These are phyloP conservation scores for Noctua comes DNA, from an alignment of 2,888 invertebrate species.

Conservation along the genomic window DNA sequence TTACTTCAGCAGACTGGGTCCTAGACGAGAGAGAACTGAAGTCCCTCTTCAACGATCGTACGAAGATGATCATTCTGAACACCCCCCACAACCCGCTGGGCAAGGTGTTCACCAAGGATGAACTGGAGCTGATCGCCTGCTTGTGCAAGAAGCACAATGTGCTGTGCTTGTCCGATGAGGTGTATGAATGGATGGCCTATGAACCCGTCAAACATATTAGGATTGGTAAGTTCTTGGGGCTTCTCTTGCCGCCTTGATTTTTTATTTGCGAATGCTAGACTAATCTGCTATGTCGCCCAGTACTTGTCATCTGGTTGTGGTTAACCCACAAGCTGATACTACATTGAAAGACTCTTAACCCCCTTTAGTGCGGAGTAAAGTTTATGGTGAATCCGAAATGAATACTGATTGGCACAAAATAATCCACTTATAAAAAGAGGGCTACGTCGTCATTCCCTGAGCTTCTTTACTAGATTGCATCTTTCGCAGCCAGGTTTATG, in stretches of 20 bases:
- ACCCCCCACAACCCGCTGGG: slow-evolving; percentile 99
- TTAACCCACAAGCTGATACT: too few species aligned
- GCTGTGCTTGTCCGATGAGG: slow-evolving; percentile 98
- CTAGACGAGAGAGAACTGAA: slow-evolving; percentile 95
- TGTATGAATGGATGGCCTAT: slow-evolving; percentile 99
- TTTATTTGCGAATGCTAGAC: too few species aligned
- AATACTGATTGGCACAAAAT: too few species aligned
- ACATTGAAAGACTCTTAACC: too few species aligned
- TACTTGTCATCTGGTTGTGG: too few species aligned
- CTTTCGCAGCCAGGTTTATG: too few species aligned
- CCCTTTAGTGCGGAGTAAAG: too few species aligned
- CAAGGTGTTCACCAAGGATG: slow-evolving; percentile 94
- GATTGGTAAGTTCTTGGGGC: slow-evolving; percentile 92
- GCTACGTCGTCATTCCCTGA: too few species aligned
- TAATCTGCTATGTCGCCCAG: too few species aligned
- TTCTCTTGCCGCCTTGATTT: not conserved
- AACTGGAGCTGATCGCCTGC: slow-evolving; percentile 94
- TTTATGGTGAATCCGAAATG: too few species aligned
- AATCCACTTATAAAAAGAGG: too few species aligned
- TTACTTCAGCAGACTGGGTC: slow-evolving; percentile 96
- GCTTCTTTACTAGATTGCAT: too few species aligned
- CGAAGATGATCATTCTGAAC: slow-evolving; percentile 98
- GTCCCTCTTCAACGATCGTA: slow-evolving; percentile 95
- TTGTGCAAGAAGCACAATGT: slow-evolving; percentile 98
- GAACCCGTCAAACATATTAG: slow-evolving; percentile 95